A percentile compares a stretch with the other conserved stretches of the same genome.
Evolutionary conservation across 2,113 vertebrate genomes (phyloP).

Genomic region (Amazona guildingii): DNA sequence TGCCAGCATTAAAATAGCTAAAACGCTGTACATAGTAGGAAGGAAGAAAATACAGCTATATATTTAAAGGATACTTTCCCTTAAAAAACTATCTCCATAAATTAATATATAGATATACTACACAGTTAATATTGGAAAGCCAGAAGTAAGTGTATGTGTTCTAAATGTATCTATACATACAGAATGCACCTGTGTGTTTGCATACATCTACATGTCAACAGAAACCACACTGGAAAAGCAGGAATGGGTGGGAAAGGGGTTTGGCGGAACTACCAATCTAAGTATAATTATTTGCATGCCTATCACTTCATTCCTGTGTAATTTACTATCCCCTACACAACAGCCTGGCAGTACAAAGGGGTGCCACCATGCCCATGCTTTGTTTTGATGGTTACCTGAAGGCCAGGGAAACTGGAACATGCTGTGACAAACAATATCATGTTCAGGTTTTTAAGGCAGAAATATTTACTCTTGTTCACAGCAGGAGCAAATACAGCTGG

Average conservation of each 20-base stretch:
- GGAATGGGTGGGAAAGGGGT: neutral
- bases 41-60: neutral
- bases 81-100: neutral
- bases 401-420: no score
- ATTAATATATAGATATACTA: neutral
- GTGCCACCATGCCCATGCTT: neutral
- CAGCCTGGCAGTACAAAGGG: neutral
- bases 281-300: neutral
- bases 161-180: neutral
- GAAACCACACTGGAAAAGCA: neutral
- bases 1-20: conserved; percentile 42
- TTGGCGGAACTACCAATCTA: neutral
- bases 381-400: neutral
- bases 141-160: neutral
- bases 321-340: neutral
- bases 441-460: neutral
- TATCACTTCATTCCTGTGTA: neutral
- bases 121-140: neutral
- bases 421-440: no score
- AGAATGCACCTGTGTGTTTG: neutral
- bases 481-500: neutral
- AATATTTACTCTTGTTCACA: no score
- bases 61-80: neutral
- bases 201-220: neutral
- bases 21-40: neutral